Evolutionary conservation across 2,888 invertebrate genomes (phyloP), one percentile per base, ranked within the genome.

Genomic region (Siphlonurus alternatus): DNA sequence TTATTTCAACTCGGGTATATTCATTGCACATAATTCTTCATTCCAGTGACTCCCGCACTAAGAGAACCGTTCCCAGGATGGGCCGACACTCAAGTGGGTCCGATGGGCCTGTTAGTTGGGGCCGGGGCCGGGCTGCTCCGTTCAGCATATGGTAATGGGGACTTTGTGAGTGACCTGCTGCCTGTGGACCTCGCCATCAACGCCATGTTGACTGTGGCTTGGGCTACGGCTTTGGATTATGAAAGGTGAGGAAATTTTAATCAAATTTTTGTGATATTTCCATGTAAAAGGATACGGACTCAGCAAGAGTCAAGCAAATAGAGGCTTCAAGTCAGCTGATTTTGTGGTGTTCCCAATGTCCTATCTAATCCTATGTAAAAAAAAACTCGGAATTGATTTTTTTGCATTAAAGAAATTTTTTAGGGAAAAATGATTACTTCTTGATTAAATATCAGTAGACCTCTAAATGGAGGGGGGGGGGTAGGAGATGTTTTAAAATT

Each of bases 171-270:
- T 63, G 95, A 97, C 74, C 79, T 95, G 64, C 87, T 97, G 24
- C 96, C 97, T 0, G 94, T 97, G 0, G 97, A 97, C 74, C 81
- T 90, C 72, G 92, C 93, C 1, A 89, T 92, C 63, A 94, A 94
- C 76, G 86, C 87, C 25, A 81, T 95, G 72, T 88, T 96, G 65
- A 81, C 89, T 23, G 87, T 90, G 0, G 90, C 90, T 0, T 90
- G 89, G 85, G 78, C 84, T 63, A 80, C 85, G 59, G 86, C 83
- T 0, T 76, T 79, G 2, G 20, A 22, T 22, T 20, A n/a, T 19
- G 1, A 71, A 74, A 61, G 73, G 75, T 82, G 82, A 75, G 73
- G 77, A 71, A 56, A 23, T 38, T 18, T n/a, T 18, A 53, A n/a
- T n/a, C 18, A 1, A 53, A 1, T 53, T n/a, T 18, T 18, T 53